Conservation (phyloP, 2,797 vertebrate genomes). For the Sphenopsis melanotis region DNA sequence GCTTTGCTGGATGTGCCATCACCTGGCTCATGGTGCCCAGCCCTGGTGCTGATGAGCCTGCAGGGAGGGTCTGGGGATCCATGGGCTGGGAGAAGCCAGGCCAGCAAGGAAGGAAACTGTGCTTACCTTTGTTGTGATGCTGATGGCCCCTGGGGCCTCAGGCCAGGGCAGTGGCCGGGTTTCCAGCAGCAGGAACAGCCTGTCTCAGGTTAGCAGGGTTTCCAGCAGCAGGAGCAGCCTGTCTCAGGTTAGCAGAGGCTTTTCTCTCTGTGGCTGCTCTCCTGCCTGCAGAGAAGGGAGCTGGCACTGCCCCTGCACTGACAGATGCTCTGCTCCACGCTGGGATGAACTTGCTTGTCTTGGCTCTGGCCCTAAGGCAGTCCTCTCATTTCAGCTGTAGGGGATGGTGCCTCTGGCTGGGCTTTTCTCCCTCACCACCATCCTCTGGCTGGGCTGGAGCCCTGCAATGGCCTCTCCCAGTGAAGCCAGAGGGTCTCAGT, state of each 20-base stretch:
- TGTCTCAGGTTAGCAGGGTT: background rate
- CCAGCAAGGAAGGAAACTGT: background rate
- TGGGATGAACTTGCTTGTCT: background rate
- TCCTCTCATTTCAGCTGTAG: background rate
- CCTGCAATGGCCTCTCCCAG: background rate
- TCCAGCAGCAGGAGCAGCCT: no score
- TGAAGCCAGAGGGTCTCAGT: background rate
- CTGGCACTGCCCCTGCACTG: background rate
- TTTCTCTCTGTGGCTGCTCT: background rate
- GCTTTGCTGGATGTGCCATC: background rate
- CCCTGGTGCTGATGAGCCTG: background rate
- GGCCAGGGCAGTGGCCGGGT: background rate
- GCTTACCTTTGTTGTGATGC: background rate
- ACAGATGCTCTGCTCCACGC: background rate
- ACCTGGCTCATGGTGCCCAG: fast-evolving
- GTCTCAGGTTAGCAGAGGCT: background rate
- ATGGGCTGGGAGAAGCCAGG: background rate
- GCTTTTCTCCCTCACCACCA: background rate
- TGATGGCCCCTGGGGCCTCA: fast-evolving
- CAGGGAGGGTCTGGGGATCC: background rate
- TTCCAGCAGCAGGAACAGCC: background rate
- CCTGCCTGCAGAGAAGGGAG: background rate
- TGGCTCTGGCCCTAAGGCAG: background rate
- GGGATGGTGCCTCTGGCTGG: background rate
- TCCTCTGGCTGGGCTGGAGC: background rate